These are phyloP conservation scores for Psettodes erumei DNA, from an alignment of 2,113 vertebrate genomes.

Conservation along the genomic window DNA sequence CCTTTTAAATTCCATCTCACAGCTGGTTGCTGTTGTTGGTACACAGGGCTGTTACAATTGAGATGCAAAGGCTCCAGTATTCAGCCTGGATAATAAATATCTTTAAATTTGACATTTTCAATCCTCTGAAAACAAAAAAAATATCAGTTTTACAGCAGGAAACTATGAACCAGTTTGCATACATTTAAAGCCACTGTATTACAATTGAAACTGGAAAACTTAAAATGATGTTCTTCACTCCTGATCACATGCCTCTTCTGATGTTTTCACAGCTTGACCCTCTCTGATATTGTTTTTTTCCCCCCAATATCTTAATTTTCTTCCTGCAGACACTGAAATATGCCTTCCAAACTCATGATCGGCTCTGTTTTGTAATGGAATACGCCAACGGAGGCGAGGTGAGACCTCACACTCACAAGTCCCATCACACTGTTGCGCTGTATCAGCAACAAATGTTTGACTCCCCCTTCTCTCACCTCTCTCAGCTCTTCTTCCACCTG, in stretches of 20 bases:
- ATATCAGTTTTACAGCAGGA: background rate
- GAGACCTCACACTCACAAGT: slow-evolving; percentile 4
- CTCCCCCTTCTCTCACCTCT: background rate
- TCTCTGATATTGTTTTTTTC: background rate
- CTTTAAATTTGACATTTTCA: background rate
- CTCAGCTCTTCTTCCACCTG: slow-evolving; percentile 91
- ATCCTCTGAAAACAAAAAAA: background rate
- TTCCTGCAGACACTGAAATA: slow-evolving; percentile 87
- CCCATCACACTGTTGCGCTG: no score
- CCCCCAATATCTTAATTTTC: background rate
- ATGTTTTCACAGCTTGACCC: background rate
- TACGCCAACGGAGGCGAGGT: slow-evolving; percentile 94
- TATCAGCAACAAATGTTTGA: slow-evolving; percentile 13
- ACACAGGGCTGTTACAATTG: no score
- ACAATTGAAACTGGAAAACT: no score
- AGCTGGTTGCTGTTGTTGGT: no score
- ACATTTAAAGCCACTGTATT: background rate
- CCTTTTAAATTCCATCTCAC: no score
- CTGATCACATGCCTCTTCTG: no score
- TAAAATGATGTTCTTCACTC: no score
- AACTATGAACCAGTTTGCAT: no score
- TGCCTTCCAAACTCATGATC: slow-evolving; percentile 90
- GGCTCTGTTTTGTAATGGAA: slow-evolving; percentile 95
- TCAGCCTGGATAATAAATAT: background rate
- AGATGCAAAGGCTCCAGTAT: background rate